Evolutionary conservation across 2,888 invertebrate genomes (phyloP), one percentile per base, ranked within the genome.

Genomic region (Hydriomena furcata): DNA sequence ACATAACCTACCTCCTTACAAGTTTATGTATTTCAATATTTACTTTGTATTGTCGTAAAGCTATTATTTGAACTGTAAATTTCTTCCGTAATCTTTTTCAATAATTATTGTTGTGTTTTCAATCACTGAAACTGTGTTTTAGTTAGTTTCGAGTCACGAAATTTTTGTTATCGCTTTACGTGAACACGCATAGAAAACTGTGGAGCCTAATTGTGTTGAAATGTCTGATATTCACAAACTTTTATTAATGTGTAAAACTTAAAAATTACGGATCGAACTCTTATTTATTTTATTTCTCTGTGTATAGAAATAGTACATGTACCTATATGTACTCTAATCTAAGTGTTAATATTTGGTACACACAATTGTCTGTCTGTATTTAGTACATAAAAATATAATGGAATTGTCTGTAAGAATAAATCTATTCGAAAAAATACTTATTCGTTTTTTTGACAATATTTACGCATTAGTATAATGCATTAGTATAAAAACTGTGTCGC

Each of bases 351-450:
- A 87, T 78, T 76, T 72, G 76, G 83, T 83, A 84, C 85, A 83
- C 83, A 76, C 81, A 76, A 73, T 77, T 78, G 72, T 79, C 79
- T 82, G 73, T 79, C 77, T 85, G 76, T 85, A 84, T 73, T 79
- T 84, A 86, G 85, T 71, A 73, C 73, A 72, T 82, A 82, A 76
- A 80, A 81, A 67, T 88, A 84, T 90, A 89, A 88, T 87, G 89
- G 89, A 90, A 90, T 89, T 89, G 88, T 90, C 82, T 86, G 80
- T 89, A 89, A 90, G 86, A 87, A 86, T 86, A 85, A 88, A 81
- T 82, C 79, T 85, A 85, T 87, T 79, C 74, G 71, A 82, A 81
- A 82, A 77, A 73, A 58, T 52, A 51, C 28, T 17, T 49, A 24
- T 25, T 10, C 40, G 49, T 55, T 58, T 54, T 46, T 48, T 46